These are phyloP conservation scores for Operophtera brumata DNA, from an alignment of 2,888 invertebrate species.

Conservation along the genomic window DNA sequence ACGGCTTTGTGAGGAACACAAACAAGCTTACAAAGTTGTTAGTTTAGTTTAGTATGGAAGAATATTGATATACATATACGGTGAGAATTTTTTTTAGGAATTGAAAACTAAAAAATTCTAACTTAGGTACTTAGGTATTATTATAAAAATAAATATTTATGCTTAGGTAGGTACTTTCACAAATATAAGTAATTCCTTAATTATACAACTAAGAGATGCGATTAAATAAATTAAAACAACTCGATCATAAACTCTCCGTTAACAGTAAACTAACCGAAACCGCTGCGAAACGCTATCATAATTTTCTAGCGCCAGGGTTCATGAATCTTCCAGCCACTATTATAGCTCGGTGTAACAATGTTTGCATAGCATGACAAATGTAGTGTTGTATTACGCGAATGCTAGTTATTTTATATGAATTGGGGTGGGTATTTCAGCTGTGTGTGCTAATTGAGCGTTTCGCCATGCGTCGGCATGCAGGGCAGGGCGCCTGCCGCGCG, in stretches of 20 bases:
- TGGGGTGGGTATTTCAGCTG: constrained; percentile 51
- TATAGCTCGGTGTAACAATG: constrained; percentile 25
- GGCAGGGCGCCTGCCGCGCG: neutral
- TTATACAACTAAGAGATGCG: neutral
- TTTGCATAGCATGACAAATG: constrained; percentile 31
- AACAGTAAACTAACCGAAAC: constrained; percentile 16
- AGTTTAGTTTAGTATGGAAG: neutral
- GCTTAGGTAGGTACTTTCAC: too few relatives aligned
- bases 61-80: too few relatives aligned
- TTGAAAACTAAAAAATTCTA: too few relatives aligned
- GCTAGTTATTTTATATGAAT: constrained; percentile 44
- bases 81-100: too few relatives aligned
- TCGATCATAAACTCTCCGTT: constrained; percentile 17
- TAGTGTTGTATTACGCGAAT: constrained; percentile 24
- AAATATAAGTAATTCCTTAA: neutral
- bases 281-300: constrained; percentile 28
- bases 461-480: constrained; percentile 48
- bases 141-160: too few relatives aligned
- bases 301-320: constrained; percentile 23
- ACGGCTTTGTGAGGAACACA: constrained; percentile 36
- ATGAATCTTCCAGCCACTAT: constrained; percentile 28
- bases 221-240: constrained; percentile 19
- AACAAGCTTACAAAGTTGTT: constrained; percentile 31
- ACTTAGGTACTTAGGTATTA: too few relatives aligned
- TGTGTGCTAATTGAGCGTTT: constrained; percentile 74